These are phyloP conservation scores for Diadumene lineata DNA, from an alignment of 92 coral and sea anemone species.

Conservation along the genomic window DNA sequence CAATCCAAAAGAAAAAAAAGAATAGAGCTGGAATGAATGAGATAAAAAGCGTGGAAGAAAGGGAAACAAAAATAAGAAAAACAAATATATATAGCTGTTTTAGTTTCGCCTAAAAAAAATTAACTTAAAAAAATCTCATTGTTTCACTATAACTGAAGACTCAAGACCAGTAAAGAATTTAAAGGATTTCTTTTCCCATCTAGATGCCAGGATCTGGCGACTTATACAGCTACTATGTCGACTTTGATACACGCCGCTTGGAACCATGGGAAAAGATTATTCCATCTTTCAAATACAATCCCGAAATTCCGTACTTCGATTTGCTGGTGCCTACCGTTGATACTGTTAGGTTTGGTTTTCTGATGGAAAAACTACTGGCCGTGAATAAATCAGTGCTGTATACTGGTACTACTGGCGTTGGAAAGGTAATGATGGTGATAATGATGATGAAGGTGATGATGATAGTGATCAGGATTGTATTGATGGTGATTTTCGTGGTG, in stretches of 20 bases:
- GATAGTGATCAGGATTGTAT: not conserved
- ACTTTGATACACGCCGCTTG: constrained; percentile 94
- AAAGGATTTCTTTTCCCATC: not conserved
- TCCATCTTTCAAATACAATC: constrained; percentile 79
- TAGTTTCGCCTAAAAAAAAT: no score
- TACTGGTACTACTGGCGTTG: constrained; percentile 98
- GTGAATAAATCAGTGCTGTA: constrained; percentile 88
- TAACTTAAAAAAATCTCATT: no score
- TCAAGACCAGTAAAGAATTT: no score
- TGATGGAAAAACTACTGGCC: constrained; percentile 83
- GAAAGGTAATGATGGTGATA: constrained; percentile 67
- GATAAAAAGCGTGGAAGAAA: no score
- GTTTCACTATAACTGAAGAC: no score
- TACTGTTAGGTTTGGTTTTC: constrained; percentile 92
- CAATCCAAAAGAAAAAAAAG: no score
- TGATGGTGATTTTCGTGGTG: not conserved
- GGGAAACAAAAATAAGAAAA: no score
- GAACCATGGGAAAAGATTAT: constrained; percentile 99
- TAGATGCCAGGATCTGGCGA: constrained; percentile 99
- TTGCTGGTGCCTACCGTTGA: constrained; percentile 97
- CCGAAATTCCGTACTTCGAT: constrained; percentile 83
- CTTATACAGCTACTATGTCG: constrained; percentile 92
- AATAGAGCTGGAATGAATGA: no score
- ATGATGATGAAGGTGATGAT: constrained; percentile 7
- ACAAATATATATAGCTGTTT: no score